Conservation (phyloP, 2,113 vertebrate genomes). For the Larimichthys polyactis region DNA sequence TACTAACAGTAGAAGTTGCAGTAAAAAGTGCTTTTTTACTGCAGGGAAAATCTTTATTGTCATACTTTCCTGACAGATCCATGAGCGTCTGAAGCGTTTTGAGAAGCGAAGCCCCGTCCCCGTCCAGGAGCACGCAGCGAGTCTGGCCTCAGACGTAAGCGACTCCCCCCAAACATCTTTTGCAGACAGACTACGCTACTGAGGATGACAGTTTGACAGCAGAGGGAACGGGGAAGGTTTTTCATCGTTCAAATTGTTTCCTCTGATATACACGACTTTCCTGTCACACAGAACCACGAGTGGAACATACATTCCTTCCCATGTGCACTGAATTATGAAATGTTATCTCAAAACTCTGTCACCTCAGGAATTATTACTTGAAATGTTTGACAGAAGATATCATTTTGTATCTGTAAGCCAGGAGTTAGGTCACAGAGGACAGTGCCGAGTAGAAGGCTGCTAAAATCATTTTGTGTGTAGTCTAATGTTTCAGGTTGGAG, state of each 20-base stretch:
- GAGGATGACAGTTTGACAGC: constrained; percentile 49
- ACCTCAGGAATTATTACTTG: neutral
- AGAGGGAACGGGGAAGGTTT: constrained; percentile 9
- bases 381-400: constrained; percentile 45
- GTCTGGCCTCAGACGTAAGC: constrained; percentile 77
- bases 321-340: constrained; percentile 21
- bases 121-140: constrained; percentile 52
- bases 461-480: constrained; percentile 64
- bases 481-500: constrained; percentile 69
- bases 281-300: constrained; percentile 42
- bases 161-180: constrained; percentile 55
- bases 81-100: constrained; percentile 79
- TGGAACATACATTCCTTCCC: constrained; percentile 1
- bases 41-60: constrained; percentile 12
- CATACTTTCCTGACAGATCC: constrained; percentile 73
- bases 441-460: constrained; percentile 50
- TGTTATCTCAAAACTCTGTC: constrained; percentile 10
- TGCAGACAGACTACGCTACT: constrained; percentile 32
- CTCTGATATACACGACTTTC: constrained; percentile 28
- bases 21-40: constrained; percentile 1
- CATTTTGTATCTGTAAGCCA: constrained; percentile 33
- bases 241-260: constrained; percentile 39
- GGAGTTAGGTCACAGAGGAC: constrained; percentile 55
- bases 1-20: constrained; percentile 1
- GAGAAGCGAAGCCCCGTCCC: constrained; percentile 68